Percentiles rank a stretch among this genome's conserved stretches.
Conservation (phyloP, 2,113 vertebrate genomes). For the Amazona guildingii region DNA sequence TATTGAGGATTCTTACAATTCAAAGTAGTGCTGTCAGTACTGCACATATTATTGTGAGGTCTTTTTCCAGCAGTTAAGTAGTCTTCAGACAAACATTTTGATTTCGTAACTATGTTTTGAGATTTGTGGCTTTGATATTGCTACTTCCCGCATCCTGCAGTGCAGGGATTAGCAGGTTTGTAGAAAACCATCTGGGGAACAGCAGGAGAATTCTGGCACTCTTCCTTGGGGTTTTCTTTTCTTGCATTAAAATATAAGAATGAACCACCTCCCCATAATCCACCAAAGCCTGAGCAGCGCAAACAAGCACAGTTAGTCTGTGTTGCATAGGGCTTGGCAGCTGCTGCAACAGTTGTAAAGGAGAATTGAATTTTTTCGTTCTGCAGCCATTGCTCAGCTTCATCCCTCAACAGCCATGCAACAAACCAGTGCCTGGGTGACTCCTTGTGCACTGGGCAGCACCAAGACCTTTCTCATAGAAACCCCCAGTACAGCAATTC, state of each 20-base stretch:
- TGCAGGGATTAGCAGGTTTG: not conserved
- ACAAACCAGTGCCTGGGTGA: not conserved
- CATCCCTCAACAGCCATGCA: not conserved
- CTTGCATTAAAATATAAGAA: not conserved
- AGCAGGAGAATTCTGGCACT: not conserved
- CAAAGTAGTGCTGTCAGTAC: not conserved
- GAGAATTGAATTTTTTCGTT: not conserved
- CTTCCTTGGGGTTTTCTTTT: not conserved
- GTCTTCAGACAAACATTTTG: not conserved
- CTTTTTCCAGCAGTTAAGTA: not conserved
- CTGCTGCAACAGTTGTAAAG: not conserved
- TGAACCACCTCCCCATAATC: not conserved
- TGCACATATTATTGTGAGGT: not conserved
- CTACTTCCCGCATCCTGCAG: not conserved
- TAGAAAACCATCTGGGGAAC: not conserved
- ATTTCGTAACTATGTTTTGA: not conserved
- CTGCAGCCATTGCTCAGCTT: not conserved
- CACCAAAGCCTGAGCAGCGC: not conserved
- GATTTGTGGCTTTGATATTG: not conserved
- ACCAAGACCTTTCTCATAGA: not conserved
- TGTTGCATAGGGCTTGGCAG: not conserved
- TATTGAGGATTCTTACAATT: not conserved
- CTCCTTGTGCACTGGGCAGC: not conserved
- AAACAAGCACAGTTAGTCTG: not conserved
- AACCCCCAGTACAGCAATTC: not conserved